Evolutionary conservation across 2,113 vertebrate species (phyloP).

Genomic region (Miniopterus natalensis): DNA sequence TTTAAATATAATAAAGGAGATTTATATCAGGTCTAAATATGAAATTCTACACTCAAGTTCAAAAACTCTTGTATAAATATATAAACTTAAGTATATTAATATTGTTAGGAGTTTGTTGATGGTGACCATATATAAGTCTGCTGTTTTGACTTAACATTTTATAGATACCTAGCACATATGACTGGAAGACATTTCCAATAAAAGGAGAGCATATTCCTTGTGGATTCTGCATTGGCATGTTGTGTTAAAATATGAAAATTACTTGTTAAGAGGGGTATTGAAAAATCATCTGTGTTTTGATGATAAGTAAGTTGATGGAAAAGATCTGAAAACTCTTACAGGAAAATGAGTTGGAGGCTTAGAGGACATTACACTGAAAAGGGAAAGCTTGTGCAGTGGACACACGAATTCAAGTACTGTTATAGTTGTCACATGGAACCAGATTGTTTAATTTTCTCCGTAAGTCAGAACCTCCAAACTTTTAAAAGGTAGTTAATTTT

Average conservation of each 20-base stretch:
- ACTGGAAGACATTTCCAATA: background rate
- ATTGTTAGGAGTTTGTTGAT: background rate
- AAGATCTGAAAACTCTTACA: background rate
- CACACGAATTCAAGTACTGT: background rate
- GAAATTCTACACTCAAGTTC: slow-evolving; percentile 10
- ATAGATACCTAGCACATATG: background rate
- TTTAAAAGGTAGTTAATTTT: slow-evolving; percentile 35
- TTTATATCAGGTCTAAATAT: background rate
- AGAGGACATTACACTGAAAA: background rate
- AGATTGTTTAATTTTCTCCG: slow-evolving; percentile 13
- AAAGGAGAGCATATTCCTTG: background rate
- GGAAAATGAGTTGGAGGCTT: background rate
- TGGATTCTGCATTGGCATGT: background rate
- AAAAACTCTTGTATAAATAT: background rate
- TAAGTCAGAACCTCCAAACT: background rate
- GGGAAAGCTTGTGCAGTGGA: background rate
- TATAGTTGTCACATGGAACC: background rate
- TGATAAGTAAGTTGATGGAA: background rate
- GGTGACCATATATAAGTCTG: background rate
- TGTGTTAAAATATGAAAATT: slow-evolving; percentile 41
- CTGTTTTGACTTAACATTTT: slow-evolving; percentile 40
- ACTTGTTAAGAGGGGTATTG: slow-evolving; percentile 2
- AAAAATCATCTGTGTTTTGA: slow-evolving; percentile 23
- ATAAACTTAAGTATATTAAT: background rate
- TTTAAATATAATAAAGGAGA: background rate